Evolutionary conservation across 2,113 vertebrate species (phyloP), one percentile per base, ranked within the genome.

Genomic region (Cochlearius cochlearius): DNA sequence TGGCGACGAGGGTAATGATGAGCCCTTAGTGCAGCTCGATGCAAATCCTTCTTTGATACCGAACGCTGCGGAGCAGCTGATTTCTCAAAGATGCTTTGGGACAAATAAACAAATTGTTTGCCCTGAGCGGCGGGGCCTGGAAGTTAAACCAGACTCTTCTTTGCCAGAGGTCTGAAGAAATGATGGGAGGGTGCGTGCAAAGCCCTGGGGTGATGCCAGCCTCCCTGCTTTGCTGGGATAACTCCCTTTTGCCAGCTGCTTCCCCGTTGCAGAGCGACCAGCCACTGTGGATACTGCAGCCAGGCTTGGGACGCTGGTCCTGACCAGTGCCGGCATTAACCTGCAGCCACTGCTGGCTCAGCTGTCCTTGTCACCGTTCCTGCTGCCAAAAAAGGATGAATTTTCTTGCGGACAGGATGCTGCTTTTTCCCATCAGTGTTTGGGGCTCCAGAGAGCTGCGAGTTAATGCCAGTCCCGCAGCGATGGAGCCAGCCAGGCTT

Each of bases 231-330:
- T 0, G 1, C 71, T 34, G 69, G 50, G 39, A 6, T 63, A 52
- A 49, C 9, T 79, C 49, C n/a, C 32, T 66, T 78, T 43, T 72
- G 43, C 56, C 2, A 3, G 15, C 11, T 12, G 22, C 14, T 4
- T 81, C 21, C 58, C 3, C 0, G 10, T 22, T 23, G 38, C 43
- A 23, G 4, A 12, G 47, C 3, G 0, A 43, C 4, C 2, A 9
- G 27, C 27, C 12, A 3, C 32, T 14, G 10, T 5, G 59, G 47
- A 5, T 30, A 10, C 36, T 10, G 3, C 41, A 29, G 34, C 36
- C 0, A 2, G 26, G 34, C 50, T 71, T 4, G 2, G 45, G 38
- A 41, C 19, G 21, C 50, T 25, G 56, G 41, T 49, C 67, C 88
- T 27, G 36, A 32, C 11, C 59, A 14, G 71, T 1, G 1, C 4